A percentile compares a stretch with the other conserved stretches of the same genome.
These are phyloP conservation scores for Anastrepha ludens DNA, from an alignment of 1,140 invertebrate species.

Conservation along the genomic window DNA sequence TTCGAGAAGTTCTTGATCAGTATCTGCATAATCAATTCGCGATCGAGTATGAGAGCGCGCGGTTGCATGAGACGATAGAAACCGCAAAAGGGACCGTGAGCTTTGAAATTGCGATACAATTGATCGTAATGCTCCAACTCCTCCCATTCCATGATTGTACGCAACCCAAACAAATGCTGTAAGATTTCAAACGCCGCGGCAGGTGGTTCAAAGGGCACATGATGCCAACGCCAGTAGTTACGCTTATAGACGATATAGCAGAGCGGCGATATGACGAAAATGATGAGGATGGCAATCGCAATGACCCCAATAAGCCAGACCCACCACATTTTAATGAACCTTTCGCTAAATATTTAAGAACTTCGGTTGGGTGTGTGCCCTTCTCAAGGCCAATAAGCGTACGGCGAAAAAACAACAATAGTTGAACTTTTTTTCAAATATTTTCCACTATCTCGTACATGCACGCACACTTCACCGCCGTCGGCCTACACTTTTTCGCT, in stretches of 20 bases:
- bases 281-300: constrained; percentile 56
- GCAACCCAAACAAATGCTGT: constrained; percentile 57
- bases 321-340: background rate
- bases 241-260: constrained; percentile 67
- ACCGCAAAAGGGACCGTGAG: constrained; percentile 69
- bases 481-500: background rate
- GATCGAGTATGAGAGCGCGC: constrained; percentile 72
- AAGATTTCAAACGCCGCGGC: constrained; percentile 65
- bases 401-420: background rate
- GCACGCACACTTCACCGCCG: background rate
- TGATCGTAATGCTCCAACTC: constrained; percentile 63
- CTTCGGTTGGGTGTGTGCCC: background rate
- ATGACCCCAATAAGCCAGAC: constrained; percentile 49
- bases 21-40: constrained; percentile 77
- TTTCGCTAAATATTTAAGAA: background rate
- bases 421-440: background rate
- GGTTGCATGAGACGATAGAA: constrained; percentile 69
- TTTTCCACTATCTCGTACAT: background rate
- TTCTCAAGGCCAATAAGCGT: constrained; percentile 13
- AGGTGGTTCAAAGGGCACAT: constrained; percentile 68
- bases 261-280: constrained; percentile 63
- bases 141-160: constrained; percentile 62
- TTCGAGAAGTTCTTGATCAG: constrained; percentile 78
- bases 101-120: constrained; percentile 68
- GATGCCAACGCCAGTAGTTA: constrained; percentile 68